phyloP scores from a whole-genome alignment of 2,888 invertebrate genomes.

The Drosophila peninsularis region DNA sequence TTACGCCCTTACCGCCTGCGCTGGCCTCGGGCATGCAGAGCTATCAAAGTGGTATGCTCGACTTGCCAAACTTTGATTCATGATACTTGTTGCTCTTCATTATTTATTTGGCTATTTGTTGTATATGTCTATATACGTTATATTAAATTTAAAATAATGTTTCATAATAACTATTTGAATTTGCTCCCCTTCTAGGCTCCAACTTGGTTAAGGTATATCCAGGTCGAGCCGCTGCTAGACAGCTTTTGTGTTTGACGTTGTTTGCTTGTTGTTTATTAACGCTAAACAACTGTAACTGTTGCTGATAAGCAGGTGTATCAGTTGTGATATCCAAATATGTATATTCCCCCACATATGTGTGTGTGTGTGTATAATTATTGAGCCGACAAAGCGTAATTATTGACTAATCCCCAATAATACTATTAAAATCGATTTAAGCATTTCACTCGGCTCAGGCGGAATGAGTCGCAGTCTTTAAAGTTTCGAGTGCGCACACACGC shows the following conservation, averaged over 20 bases:
- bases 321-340: too few species aligned
- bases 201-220: constrained; percentile 1
- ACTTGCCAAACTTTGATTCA: background rate
- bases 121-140: too few species aligned
- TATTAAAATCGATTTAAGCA: constrained; percentile 6
- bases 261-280: constrained; percentile 34
- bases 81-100: background rate
- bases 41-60: background rate
- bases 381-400: constrained; percentile 22
- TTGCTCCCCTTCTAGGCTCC: too few species aligned
- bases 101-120: too few species aligned
- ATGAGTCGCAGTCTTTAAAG: constrained; percentile 1
- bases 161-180: background rate
- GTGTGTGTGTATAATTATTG: constrained; percentile 39
- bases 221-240: background rate
- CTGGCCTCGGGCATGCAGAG: constrained; percentile 5
- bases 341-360: background rate
- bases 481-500: constrained; percentile 7
- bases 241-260: constrained; percentile 34
- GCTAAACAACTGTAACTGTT: constrained; percentile 21
- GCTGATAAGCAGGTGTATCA: constrained; percentile 28
- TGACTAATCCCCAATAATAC: constrained; percentile 5
- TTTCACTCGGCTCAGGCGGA: background rate
- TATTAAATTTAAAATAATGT: background rate
- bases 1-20: constrained; percentile 14